These are phyloP conservation scores for Erpornis zantholeuca DNA, from an alignment of 2,113 vertebrate genomes.

Conservation along the genomic window DNA sequence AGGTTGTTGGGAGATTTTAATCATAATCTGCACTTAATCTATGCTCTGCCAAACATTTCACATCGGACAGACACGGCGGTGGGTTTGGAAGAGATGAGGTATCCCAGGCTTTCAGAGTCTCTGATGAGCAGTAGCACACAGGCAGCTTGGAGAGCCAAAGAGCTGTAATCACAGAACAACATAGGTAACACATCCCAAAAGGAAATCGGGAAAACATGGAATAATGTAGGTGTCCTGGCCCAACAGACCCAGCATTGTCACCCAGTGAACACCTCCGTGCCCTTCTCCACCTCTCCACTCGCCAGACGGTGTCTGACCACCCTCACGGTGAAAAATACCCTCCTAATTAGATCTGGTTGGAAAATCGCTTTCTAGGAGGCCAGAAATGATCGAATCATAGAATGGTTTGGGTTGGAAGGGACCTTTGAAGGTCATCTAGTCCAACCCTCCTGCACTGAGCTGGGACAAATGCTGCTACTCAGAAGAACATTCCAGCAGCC, in stretches of 20 bases:
- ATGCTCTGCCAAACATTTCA: not conserved
- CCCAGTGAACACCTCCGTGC: not conserved
- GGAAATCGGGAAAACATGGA: not conserved
- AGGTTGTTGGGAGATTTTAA: not conserved
- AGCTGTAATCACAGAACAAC: not conserved
- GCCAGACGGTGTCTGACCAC: not conserved
- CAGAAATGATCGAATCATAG: not conserved
- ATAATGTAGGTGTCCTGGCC: too few relatives aligned
- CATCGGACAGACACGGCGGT: not conserved
- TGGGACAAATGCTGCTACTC: not conserved
- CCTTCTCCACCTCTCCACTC: not conserved
- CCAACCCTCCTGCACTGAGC: not conserved
- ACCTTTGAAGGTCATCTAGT: not conserved
- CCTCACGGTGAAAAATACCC: rapidly evolving
- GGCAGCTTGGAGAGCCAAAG: not conserved
- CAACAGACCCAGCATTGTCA: not conserved
- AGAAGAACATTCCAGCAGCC: not conserved
- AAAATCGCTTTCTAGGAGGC: not conserved
- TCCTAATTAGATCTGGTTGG: not conserved
- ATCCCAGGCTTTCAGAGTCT: not conserved
- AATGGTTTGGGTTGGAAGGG: not conserved
- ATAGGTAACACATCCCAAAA: not conserved
- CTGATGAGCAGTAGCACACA: not conserved
- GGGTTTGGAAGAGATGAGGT: not conserved
- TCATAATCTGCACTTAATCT: not conserved